These are phyloP conservation scores for Myzus persicae DNA, from an alignment of 1,140 invertebrate species.

Conservation along the genomic window DNA sequence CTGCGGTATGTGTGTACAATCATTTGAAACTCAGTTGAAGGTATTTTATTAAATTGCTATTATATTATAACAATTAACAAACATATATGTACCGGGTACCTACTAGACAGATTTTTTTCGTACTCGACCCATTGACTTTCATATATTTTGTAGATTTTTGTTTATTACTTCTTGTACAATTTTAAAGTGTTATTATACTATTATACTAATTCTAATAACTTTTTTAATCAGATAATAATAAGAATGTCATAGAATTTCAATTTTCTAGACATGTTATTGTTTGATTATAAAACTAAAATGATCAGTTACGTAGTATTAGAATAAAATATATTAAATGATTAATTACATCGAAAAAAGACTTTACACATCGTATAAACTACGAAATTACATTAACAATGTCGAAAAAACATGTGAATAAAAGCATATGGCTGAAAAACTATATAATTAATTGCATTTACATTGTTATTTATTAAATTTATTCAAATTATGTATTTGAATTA, in stretches of 20 bases:
- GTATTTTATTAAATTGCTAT: background rate
- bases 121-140: background rate
- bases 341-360: background rate
- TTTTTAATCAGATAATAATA: background rate
- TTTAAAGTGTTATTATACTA: too few species aligned
- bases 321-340: background rate
- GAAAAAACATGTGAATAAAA: constrained; percentile 33
- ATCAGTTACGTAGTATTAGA: background rate
- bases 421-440: constrained; percentile 28
- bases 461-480: background rate
- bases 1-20: background rate
- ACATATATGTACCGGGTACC: background rate
- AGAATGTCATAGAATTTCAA: background rate
- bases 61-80: background rate
- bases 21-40: background rate
- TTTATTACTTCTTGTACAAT: background rate
- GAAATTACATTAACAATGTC: background rate
- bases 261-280: background rate
- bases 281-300: background rate
- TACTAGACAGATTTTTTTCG: background rate
- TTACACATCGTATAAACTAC: background rate
- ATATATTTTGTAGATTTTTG: background rate
- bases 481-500: constrained; percentile 32
- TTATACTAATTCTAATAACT: too few species aligned
- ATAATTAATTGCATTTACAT: constrained; percentile 17